A percentile compares a stretch with the other conserved stretches of the same genome.
Conservation (phyloP, 2,888 invertebrate species). For the Tridacna gigas region DNA sequence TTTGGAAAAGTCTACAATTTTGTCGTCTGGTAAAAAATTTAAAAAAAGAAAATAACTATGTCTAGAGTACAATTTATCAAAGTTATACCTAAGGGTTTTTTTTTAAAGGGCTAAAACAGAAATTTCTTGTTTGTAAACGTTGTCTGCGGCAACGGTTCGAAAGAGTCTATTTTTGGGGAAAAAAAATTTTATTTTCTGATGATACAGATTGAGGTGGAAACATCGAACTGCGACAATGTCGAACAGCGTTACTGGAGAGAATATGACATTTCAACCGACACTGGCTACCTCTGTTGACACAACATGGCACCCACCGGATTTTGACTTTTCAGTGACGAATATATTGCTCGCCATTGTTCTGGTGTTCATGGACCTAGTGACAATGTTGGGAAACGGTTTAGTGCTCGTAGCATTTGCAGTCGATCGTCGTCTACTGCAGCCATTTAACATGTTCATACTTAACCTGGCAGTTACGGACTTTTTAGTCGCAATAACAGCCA, state of each 20-base stretch:
- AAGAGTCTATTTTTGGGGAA: background rate
- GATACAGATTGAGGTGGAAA: background rate
- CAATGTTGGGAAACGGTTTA: slow-evolving; percentile 80
- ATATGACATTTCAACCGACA: background rate
- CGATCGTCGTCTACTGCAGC: slow-evolving; percentile 80
- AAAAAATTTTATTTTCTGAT: background rate
- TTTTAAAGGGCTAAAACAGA: too few relatives aligned
- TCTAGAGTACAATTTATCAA: too few relatives aligned
- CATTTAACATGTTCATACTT: slow-evolving; percentile 80
- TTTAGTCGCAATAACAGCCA: slow-evolving; percentile 81
- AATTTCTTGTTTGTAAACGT: too few relatives aligned
- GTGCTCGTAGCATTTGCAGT: slow-evolving; percentile 81
- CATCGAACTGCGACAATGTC: background rate
- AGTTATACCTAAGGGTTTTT: too few relatives aligned
- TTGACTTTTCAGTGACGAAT: slow-evolving; percentile 53
- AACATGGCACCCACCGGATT: slow-evolving; percentile 42
- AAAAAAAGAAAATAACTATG: too few relatives aligned
- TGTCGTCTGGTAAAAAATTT: too few relatives aligned
- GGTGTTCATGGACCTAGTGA: slow-evolving; percentile 73
- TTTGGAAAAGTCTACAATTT: too few relatives aligned
- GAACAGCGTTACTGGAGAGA: background rate
- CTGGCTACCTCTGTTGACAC: background rate
- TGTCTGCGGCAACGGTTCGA: background rate
- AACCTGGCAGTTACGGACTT: slow-evolving; percentile 81
- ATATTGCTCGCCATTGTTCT: slow-evolving; percentile 68